Base-by-base conservation (phyloP, 2,113 vertebrate species). In the Salvelinus namaycush region DNA sequence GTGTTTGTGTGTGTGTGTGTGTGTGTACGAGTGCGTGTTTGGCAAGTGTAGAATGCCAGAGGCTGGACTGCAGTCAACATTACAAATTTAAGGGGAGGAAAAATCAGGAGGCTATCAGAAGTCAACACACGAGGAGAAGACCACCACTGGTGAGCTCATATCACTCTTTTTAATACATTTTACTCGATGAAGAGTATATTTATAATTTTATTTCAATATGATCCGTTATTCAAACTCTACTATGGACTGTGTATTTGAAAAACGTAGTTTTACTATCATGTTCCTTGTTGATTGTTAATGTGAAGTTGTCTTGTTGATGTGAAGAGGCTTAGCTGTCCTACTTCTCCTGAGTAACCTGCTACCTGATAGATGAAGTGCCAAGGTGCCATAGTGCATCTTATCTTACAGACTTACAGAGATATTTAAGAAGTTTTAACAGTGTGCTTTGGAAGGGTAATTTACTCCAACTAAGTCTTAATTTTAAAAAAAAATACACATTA, bases 21-120 rank as follows among this genome's bases (percentile, higher is more conserved):
- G 34, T 9, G 34, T 39, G 76, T 78, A 80, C 70, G 75, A 77
- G 76, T 76, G 73, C 72, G 34, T 82, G 69, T 86, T 88, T 86
- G 80, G 80, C 78, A 76, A 88, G 79, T 81, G 82, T 79, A 79
- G 73, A 80, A 84, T 74, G 71, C 83, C 81, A 75, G 84, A 81
- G 84, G 87, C 79, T 83, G 82, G 81, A 80, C 75, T 75, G 74
- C 74, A 81, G 81, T 84, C 83, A 84, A 80, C 79, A 77, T 84
- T 80, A 83, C 80, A 81, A 80, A 82, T 86, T 79, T 76, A 85
- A 82, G 70, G 44, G 62, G 84, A 82, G 76, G 75, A 81, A 54
- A 54, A 13, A 54, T 54, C 49, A 54, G 16, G 49, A 54, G 49
- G 49, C 49, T 76, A 81, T 70, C 68, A 44, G 69, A 62, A 62